Evolutionary conservation across 2,888 invertebrate species (phyloP).

Genomic region (Polydrusus tereticollis): DNA sequence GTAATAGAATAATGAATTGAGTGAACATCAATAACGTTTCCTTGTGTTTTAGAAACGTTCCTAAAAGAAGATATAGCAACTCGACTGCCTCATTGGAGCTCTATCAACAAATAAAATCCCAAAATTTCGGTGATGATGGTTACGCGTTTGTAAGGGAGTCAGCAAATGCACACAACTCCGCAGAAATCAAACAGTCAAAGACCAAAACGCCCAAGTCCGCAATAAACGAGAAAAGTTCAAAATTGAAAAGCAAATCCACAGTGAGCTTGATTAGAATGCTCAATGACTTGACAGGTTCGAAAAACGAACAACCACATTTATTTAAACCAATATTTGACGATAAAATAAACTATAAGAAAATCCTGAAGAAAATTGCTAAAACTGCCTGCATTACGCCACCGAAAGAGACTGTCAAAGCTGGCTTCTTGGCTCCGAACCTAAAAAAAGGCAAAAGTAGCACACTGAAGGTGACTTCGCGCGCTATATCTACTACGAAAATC

Average conservation of each 20-base stretch:
- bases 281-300: conserved; percentile 18
- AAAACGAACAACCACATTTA: conserved; percentile 11
- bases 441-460: conserved; percentile 5
- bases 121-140: neutral
- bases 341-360: conserved; percentile 19
- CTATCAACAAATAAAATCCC: conserved; percentile 26
- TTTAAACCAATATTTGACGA: conserved; percentile 29
- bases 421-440: neutral
- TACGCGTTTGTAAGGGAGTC: neutral
- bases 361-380: conserved; percentile 33
- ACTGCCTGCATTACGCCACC: no score
- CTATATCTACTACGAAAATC: conserved; percentile 37
- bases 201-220: neutral
- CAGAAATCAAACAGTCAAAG: neutral
- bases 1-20: no score
- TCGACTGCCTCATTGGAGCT: conserved; percentile 30
- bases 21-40: no score
- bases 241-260: neutral
- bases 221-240: neutral
- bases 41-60: conserved; percentile 16
- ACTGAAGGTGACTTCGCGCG: conserved; percentile 32
- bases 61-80: conserved; percentile 38
- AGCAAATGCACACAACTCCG: neutral
- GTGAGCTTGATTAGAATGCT: conserved; percentile 18
- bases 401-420: no score